Evolutionary conservation across 2,113 vertebrate species (phyloP), one percentile per base, ranked within the genome.

Genomic region (Piaya cayana): DNA sequence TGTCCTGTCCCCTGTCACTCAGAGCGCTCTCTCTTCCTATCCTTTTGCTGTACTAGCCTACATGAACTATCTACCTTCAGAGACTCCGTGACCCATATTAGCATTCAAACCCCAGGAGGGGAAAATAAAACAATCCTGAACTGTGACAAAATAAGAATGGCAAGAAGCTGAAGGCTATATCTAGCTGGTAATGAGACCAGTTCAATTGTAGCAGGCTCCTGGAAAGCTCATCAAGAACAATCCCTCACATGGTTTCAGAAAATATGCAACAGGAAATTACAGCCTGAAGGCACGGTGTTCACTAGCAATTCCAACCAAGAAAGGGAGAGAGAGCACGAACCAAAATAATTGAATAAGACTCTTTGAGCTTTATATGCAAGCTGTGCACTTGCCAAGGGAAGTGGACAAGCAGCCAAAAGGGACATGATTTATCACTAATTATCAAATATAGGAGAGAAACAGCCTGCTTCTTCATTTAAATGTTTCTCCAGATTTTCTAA

Each of bases 241-340:
- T 90, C 71, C 63, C 79, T 97, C 82, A 86, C 64, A 78, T n/a
- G 65, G 79, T 68, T 91, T 96, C 94, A 93, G 85, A 96, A 96
- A 94, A 90, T 93, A 96, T 86, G 92, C 85, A 96, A 93, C 92
- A 94, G 90, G 92, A 97, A 96, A 96, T 97, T 94, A 90, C 76
- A 75, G 90, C 94, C 95, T 50, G 68, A 64, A 92, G 93, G 92
- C 88, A 68, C 76, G 53, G 81, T 86, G 82, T 60, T 97, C 88
- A 36, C 82, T 86, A 67, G 71, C 88, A 94, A 94, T 94, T 93
- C 88, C 72, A 75, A 86, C 68, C 39, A 86, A 78, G 92, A 74
- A 34, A 63, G 23, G 45, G 45, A 80, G 78, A 86, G 67, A 86
- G 43, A 67, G 21, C 26, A 93, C 68, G 90, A 88, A 90, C 88